Evolutionary conservation across 2,113 vertebrate genomes (phyloP), one percentile per base, ranked within the genome.

Genomic region (Rhinopomastus cyanomelas): DNA sequence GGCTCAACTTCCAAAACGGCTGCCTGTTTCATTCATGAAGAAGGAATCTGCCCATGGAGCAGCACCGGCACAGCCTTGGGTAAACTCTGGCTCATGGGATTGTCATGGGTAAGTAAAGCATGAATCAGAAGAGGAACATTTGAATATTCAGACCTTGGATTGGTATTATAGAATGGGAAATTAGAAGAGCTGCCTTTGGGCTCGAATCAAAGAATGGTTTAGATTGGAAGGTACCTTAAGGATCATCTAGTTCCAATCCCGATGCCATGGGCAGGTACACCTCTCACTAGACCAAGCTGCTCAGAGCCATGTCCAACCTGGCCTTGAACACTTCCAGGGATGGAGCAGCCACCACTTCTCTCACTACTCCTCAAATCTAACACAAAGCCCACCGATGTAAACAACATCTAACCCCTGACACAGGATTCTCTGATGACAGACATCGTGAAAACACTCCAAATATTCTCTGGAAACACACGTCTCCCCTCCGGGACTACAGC

Each of bases 121-220:
- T 88, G 90, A 91, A 81, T 90, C 92, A 79, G 51, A 90, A 6
- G 27, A 55, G 81, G 74, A 85, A 62, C 52, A 67, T 55, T 80
- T 81, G 81, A 42, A 85, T 44, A 61, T 3, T 34, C 64, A 69
- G 59, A 73, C 8, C 75, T 81, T 48, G 18, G 6, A 69, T 1
- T 21, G 61, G 15, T 6, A 36, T 19, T 42, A 52, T 26, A 14
- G 12, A 44, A 26, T 3, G 12, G 3, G 37, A 37, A 51, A 26
- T 32, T 34, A 18, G n/a, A 44, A 75, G 12, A 85, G 30, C 23
- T 72, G 55, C 36, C 30, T 81, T 22, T 42, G 20, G 8, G n/a
- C 20, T 49, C 30, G 3, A 42, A 42, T 42, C 39, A 42, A 11
- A 42, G 39, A 11, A 42, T 42, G 39, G 39, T 42, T 42, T 42